Evolutionary conservation across 2,113 vertebrate species (phyloP), one percentile per base, ranked within the genome.

Genomic region (Dolichotis patagonum): DNA sequence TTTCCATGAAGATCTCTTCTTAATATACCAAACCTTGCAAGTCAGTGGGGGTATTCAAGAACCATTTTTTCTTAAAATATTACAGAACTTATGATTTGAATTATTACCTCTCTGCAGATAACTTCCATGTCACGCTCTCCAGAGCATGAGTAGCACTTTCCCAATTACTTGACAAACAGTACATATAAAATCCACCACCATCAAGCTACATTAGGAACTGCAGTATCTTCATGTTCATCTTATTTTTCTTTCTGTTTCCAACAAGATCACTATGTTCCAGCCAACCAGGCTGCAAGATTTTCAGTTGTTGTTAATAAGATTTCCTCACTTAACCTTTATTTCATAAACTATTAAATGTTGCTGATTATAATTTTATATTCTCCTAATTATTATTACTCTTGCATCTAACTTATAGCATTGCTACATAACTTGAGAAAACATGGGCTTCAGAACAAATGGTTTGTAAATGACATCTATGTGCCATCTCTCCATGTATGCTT

Each of bases 51-150:
- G 12, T 69, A 56, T 81, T 35, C 14, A 91, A 89, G 46, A 91
- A 2, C 30, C 17, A 56, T 41, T 94, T n/a, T 82, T 84, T 81
- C 78, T 89, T 82, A 46, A 67, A 92, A 54, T 94, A 80, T 96
- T 3, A 43, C 26, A 49, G 4, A 75, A 52, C 20, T 89, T 1
- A 35, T 89, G 17, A 75, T 86, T 88, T 63, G 43, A 58, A 52
- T 90, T 69, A 46, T 82, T 43, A n/a, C 65, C 9, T 67, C 11
- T 65, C 1, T 46, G 62, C 3, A 54, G 56, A 65, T 85, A 43
- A 86, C 30, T 85, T 83, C 46, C 28, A 7, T 46, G 60, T 82
- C 11, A 46, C 5, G 58, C 9, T 80, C 43, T 90, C 3, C 26
- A n/a, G 16, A 94, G 32, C 5, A 84, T 1, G 16, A 41, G 12